phyloP scores from a whole-genome alignment of 2,888 invertebrate genomes.

The Diogma glabrata region DNA sequence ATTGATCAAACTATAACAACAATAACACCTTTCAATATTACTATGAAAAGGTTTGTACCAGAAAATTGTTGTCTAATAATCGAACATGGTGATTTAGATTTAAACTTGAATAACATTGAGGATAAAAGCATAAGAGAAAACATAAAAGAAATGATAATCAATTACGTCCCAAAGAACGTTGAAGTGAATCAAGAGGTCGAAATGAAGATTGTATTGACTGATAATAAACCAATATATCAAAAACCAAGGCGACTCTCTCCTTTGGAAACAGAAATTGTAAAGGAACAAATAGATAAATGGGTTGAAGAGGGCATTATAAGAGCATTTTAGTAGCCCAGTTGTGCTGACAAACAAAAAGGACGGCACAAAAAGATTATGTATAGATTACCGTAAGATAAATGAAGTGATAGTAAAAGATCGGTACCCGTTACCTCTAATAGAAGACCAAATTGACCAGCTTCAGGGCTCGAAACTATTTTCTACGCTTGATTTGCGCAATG shows the following conservation, averaged over 20 bases:
- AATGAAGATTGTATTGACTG: slow-evolving; percentile 23
- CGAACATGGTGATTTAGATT: background rate
- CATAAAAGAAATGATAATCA: background rate
- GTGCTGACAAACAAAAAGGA: slow-evolving; percentile 22
- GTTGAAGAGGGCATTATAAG: slow-evolving; percentile 16
- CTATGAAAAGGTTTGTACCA: background rate
- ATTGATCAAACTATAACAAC: background rate
- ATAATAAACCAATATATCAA: slow-evolving; percentile 23
- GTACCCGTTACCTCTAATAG: slow-evolving; percentile 23
- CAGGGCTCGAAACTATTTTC: slow-evolving; percentile 23
- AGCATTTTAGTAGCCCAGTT: slow-evolving; percentile 22
- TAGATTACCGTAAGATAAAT: slow-evolving; percentile 21
- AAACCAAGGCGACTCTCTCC: slow-evolving; percentile 21
- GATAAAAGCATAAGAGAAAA: background rate
- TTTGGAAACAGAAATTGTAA: slow-evolving; percentile 20
- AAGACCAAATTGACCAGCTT: slow-evolving; percentile 25
- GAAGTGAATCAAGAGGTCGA: background rate
- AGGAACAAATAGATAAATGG: slow-evolving; percentile 20
- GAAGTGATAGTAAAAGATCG: slow-evolving; percentile 20
- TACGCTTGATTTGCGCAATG: slow-evolving; percentile 25
- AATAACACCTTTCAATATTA: background rate
- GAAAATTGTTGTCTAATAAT: background rate
- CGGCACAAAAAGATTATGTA: slow-evolving; percentile 19
- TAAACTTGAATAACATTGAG: background rate
- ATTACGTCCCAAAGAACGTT: background rate